Evolutionary conservation across 2,113 vertebrate genomes (phyloP).

Genomic region (Rhegmatorhina hoffmannsi): DNA sequence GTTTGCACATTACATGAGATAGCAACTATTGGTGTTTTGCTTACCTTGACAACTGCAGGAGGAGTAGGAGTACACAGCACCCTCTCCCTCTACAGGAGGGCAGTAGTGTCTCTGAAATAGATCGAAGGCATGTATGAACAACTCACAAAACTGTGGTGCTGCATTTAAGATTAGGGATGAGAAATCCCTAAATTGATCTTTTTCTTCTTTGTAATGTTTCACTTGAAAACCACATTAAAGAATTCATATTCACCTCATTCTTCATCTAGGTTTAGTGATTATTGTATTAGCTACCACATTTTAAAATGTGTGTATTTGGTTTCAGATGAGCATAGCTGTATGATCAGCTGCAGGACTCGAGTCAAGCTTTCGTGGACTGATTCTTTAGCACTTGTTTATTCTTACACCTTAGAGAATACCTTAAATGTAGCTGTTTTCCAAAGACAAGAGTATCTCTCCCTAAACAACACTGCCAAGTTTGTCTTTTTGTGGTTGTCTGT

Average conservation of each 20-base stretch:
- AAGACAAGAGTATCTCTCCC: neutral
- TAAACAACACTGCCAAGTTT: neutral
- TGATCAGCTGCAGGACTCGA: neutral
- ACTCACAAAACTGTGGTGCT: neutral
- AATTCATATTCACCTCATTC: neutral
- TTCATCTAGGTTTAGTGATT: neutral
- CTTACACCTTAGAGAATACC: neutral
- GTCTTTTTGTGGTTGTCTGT: neutral
- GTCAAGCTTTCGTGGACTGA: neutral
- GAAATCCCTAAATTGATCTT: neutral
- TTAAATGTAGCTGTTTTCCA: neutral
- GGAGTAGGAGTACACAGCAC: rapidly evolving
- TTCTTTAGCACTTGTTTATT: neutral
- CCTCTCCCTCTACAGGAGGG: neutral
- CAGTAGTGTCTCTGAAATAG: neutral
- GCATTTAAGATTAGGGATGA: neutral
- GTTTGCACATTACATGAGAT: neutral
- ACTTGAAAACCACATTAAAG: neutral
- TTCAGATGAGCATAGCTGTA: neutral
- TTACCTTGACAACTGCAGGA: neutral
- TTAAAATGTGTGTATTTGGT: neutral
- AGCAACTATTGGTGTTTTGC: neutral
- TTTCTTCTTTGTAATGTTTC: neutral
- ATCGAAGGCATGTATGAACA: neutral
- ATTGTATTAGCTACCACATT: neutral